These are phyloP conservation scores for Drosophila auraria DNA, from an alignment of 1,140 invertebrate species.

Conservation along the genomic window DNA sequence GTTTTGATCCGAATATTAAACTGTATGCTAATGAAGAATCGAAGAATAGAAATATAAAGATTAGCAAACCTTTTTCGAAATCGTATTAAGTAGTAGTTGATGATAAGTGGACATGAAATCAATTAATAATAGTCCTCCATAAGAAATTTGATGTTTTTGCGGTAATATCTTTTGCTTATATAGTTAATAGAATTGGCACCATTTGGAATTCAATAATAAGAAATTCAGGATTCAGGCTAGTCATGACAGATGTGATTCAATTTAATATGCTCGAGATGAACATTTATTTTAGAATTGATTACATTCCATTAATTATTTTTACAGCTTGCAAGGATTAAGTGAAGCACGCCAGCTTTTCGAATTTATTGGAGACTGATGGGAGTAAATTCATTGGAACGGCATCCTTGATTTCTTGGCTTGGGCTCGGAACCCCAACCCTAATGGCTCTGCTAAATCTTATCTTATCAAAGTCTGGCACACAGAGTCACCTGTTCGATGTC, in stretches of 20 bases:
- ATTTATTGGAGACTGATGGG: slow-evolving; percentile 17
- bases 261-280: too few relatives aligned
- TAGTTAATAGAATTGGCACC: not conserved
- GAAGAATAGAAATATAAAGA: too few relatives aligned
- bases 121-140: too few relatives aligned
- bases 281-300: not conserved
- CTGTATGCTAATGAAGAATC: too few relatives aligned
- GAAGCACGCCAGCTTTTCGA: not conserved
- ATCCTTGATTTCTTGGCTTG: slow-evolving; percentile 25
- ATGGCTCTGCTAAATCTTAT: slow-evolving; percentile 24
- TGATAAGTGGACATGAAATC: too few relatives aligned
- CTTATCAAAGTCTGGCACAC: slow-evolving; percentile 41
- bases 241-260: not conserved
- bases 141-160: too few relatives aligned
- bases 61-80: too few relatives aligned
- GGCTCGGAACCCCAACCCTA: not conserved
- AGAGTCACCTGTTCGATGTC: slow-evolving; percentile 63
- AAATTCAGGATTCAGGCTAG: not conserved
- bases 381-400: slow-evolving; percentile 32
- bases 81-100: too few relatives aligned
- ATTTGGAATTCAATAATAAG: not conserved
- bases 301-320: not conserved
- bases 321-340: slow-evolving; percentile 1
- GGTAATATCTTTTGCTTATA: too few relatives aligned
- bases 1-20: not conserved